Evolutionary conservation across 2,888 invertebrate genomes (phyloP), one percentile per base, ranked within the genome.

Genomic region (Drosophila histrio): DNA sequence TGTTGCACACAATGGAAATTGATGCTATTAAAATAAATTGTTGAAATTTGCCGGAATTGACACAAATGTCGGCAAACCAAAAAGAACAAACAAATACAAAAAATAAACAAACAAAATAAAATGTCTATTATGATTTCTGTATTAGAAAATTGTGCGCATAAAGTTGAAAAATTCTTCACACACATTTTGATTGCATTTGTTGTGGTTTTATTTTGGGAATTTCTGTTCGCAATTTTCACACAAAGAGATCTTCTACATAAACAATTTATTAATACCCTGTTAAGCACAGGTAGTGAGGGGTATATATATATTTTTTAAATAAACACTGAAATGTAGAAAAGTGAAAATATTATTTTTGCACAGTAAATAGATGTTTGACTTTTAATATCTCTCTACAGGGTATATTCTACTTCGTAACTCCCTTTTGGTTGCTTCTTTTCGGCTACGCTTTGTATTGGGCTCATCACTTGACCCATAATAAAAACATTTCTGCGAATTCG

Each of bases 1-100:
- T 53, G 49, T 41, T 58, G 56, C 60, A 47, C 52, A 57, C 44
- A 80, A 77, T 63, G 50, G 70, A 39, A 79, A 76, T 63, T 53
- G 71, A 41, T 49, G 69, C 53, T 54, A 70, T 72, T 61, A 61
- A 78, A 72, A 50, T 71, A 71, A 85, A 85, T 85, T 72, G 70
- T 62, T 73, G 43, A 49, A 67, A 50, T 49, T 68, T 59, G 50
- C 56, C 64, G 60, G 57, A 78, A 65, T 66, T 74, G 74, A 69
- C 86, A 78, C 76, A 79, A 72, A 77, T 74, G 69, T 39, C 74
- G 63, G 53, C 49, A 66, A 61, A 47, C 22, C 49, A 64, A 54
- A 64, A 54, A 43, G 53, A 50, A 36, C 57, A 50, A 65, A 43
- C 19, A 50, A 43, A 32, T 2, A 24, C 22, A n/a, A 56, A 62